These are phyloP conservation scores for Poecilus cupreus DNA, from an alignment of 2,888 invertebrate species.

Conservation along the genomic window DNA sequence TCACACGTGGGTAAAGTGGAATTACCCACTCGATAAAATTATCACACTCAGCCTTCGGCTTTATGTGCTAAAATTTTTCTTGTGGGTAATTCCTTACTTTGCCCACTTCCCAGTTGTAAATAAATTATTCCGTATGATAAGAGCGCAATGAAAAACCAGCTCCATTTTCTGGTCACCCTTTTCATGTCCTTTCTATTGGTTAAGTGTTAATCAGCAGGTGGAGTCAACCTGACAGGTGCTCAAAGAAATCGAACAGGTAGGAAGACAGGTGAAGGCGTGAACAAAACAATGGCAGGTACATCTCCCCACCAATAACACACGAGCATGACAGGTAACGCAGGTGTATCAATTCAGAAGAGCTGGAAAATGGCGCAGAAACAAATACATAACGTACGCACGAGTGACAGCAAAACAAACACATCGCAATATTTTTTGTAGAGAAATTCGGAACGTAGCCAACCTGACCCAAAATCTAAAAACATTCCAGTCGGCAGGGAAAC, in stretches of 20 bases:
- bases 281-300: not conserved
- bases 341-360: not conserved
- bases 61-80: too few relatives aligned
- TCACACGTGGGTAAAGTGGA: too few relatives aligned
- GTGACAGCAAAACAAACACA: constrained; percentile 39
- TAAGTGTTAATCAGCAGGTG: not conserved
- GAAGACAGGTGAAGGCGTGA: not conserved
- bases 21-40: too few relatives aligned
- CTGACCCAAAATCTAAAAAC: constrained; percentile 54
- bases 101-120: too few relatives aligned
- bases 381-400: not conserved
- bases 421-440: constrained; percentile 44
- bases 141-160: too few relatives aligned
- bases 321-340: not conserved
- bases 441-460: constrained; percentile 27
- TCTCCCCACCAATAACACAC: not conserved
- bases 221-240: constrained; percentile 28
- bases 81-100: too few relatives aligned
- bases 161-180: too few relatives aligned
- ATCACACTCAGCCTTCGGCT: too few relatives aligned
- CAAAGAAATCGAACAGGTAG: constrained; percentile 23
- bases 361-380: constrained; percentile 30
- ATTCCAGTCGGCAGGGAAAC: constrained; percentile 50
- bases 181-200: constrained; percentile 37
- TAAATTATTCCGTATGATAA: too few relatives aligned